Evolutionary conservation across 1,140 invertebrate species (phyloP), one percentile per base, ranked within the genome.

Genomic region (Drosophila bocki): DNA sequence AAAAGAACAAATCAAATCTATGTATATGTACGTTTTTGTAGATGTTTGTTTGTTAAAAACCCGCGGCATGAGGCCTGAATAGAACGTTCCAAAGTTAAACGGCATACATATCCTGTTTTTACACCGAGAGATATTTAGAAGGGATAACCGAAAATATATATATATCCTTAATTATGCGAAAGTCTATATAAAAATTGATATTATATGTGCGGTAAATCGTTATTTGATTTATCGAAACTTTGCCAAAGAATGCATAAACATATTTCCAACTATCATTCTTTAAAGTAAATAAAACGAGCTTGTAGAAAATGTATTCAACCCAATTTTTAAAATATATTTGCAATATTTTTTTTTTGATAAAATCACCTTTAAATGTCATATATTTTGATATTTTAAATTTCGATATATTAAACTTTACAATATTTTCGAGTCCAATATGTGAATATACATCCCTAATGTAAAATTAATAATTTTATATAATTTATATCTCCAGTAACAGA

Each of bases 41-140:
- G 56, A 47, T 78, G 68, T 85, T 65, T 72, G 68, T 74, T 79
- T 72, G 69, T 72, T 72, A 50, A 72, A 29, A 70, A 13, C 9
- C 44, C 61, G 26, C 12, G 15, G 35, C 26, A 22, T 7, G 19
- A 42, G 29, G 39, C 22, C 13, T 4, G 2, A 54, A 32, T 51
- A 29, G 45, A 29, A 37, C 29, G 68, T 72, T 72, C 22, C 22
- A 50, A 69, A 33, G 1, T 29, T 12, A 19, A n/a, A 6, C 6
- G 19, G 11, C 26, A 59, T 33, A 71, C 67, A 72, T 72, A 71
- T 72, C 67, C 65, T 15, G 32, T 33, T 61, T 65, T 48, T 33
- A 17, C 26, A 32, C 12, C 17, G 17, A 15, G 47, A 48, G 13
- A 33, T 42, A 37, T 47, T 8, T 33, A 33, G 32, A 41, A 7